Evolutionary conservation across 1,140 invertebrate species (phyloP), one percentile per base, ranked within the genome.

Genomic region (Papilio machaon): DNA sequence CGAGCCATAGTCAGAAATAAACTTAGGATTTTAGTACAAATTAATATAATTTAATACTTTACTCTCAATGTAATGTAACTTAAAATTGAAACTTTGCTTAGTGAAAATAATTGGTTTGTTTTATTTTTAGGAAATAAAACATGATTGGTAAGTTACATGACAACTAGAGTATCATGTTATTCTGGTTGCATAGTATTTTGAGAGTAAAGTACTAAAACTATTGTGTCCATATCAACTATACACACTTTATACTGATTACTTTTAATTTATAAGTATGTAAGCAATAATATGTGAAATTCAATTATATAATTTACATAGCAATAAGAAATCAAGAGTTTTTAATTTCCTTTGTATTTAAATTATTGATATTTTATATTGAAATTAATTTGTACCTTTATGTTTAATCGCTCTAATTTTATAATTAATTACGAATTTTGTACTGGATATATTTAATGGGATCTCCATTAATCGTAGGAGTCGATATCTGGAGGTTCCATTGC

Each of bases 11-110:
- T 78, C 2, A 58, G 17, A 78, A 58, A 38, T 77, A 30, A 58
- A 17, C 8, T 49, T 76, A 76, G 74, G 47, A 52, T 78, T 52
- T 79, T 79, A 79, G 77, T 79, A 79, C 77, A 79, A 79, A 79
- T 38, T 79, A 79, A 67, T 79, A 49, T 46, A 79, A 67, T 47
- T 23, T 58, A 35, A 23, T 67, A 79, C 77, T 79, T 79, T 79
- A 64, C 77, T 79, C 38, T 79, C 77, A 38, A 79, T 35, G 4
- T 64, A 23, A 49, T 49, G 8, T 49, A 7, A 49, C 23, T 30
- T 30, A 30, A 54, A 30, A 30, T 30, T 30, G 23, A 30, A 1
- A 3, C 38, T 43, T 43, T 43, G 38, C 7, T 6, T 43, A 6
- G 4, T 43, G 7, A 43, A 43, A 52, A 52, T 15, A 17, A 52